Conservation (phyloP, 2,113 vertebrate genomes). For the Fukomys damarensis region DNA sequence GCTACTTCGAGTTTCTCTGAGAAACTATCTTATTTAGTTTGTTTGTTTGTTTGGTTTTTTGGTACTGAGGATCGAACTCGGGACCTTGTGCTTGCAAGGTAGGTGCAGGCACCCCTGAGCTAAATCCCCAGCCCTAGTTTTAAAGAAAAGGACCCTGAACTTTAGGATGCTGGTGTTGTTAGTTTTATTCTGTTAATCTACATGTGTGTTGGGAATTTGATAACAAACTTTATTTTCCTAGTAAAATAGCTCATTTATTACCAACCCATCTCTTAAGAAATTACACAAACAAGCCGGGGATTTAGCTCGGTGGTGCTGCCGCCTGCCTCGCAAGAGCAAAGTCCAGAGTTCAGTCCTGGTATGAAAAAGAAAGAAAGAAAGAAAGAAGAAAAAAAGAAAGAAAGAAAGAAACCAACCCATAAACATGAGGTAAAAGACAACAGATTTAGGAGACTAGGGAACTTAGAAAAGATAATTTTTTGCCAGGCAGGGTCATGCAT, state of each 20-base stretch:
- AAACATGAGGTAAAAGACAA: not conserved
- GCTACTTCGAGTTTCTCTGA: not conserved
- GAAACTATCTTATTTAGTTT: not conserved
- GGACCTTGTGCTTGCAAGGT: no score
- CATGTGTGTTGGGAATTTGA: not conserved
- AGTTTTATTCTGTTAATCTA: constrained; percentile 11
- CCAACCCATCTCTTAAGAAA: not conserved
- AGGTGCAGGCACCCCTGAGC: no score
- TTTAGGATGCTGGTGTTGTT: not conserved
- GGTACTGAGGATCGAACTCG: no score
- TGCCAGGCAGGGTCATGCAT: not conserved
- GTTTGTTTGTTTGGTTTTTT: not conserved
- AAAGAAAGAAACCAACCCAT: no score
- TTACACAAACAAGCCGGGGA: not conserved
- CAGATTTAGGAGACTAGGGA: not conserved
- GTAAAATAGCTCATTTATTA: not conserved
- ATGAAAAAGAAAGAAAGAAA: no score
- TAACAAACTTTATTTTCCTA: constrained; percentile 8
- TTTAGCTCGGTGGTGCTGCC: no score
- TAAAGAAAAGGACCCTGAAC: constrained; percentile 9
- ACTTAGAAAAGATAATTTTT: not conserved
- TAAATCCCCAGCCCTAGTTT: not conserved
- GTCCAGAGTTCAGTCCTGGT: no score
- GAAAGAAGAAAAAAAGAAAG: no score
- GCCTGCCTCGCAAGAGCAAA: no score